These are phyloP conservation scores for Meiosimyza platycephala DNA, from an alignment of 2,888 invertebrate species.

Conservation along the genomic window DNA sequence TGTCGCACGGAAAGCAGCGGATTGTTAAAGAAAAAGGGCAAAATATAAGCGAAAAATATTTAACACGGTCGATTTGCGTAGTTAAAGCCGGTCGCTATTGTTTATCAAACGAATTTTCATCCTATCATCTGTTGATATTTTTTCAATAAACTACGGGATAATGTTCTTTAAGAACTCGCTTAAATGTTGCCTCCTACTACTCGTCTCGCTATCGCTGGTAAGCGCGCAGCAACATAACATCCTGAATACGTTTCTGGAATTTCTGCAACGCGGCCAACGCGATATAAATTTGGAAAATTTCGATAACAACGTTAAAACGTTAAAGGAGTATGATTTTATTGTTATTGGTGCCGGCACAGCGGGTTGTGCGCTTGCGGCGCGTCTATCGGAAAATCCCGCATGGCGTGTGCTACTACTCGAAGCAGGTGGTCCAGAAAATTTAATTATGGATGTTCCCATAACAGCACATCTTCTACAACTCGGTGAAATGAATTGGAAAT, in stretches of 20 bases:
- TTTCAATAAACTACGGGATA: no score
- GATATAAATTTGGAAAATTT: constrained; percentile 54
- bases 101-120: no score
- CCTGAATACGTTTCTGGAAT: constrained; percentile 47
- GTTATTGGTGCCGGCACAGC: constrained; percentile 85
- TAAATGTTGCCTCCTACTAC: no score
- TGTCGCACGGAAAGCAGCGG: no score
- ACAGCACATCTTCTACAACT: constrained; percentile 78
- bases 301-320: constrained; percentile 50
- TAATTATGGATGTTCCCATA: constrained; percentile 79
- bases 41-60: no score
- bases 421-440: constrained; percentile 78
- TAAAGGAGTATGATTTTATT: constrained; percentile 77
- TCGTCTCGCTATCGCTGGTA: neutral
- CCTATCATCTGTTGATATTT: no score
- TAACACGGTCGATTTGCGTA: no score
- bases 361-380: constrained; percentile 79
- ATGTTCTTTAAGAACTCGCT: no score
- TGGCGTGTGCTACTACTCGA: constrained; percentile 77
- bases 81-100: no score
- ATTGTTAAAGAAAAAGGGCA: no score
- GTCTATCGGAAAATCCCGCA: constrained; percentile 76
- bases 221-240: constrained; percentile 42
- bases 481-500: constrained; percentile 81
- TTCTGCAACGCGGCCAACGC: constrained; percentile 54